Conservation (phyloP, 2,113 vertebrate genomes). For the Albula glossodonta region DNA sequence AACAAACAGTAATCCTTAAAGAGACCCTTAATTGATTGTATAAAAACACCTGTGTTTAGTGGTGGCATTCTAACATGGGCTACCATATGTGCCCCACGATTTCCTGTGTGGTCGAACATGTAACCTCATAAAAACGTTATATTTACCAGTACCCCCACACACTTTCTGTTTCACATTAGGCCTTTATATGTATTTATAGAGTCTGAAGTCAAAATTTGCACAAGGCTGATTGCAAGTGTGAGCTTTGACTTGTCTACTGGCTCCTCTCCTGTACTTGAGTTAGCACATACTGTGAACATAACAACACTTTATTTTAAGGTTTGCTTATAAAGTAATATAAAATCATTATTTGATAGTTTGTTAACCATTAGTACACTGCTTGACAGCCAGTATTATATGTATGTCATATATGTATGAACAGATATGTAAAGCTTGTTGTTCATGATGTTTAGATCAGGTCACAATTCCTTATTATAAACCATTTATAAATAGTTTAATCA, state of each 20-base stretch:
- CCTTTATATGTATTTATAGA: not conserved
- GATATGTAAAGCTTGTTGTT: too few relatives aligned
- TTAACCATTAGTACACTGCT: too few relatives aligned
- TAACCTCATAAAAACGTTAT: not conserved
- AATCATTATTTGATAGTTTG: too few relatives aligned
- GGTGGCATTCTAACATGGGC: not conserved
- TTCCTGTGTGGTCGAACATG: not conserved
- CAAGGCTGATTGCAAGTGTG: not conserved
- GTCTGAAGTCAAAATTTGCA: not conserved
- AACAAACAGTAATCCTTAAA: not conserved
- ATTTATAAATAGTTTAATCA: too few relatives aligned
- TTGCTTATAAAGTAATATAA: too few relatives aligned
- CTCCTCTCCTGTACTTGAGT: not conserved
- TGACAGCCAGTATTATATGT: too few relatives aligned
- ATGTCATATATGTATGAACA: too few relatives aligned
- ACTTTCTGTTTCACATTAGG: not conserved
- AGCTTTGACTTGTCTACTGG: not conserved
- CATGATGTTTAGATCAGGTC: too few relatives aligned
- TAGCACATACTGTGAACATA: not conserved
- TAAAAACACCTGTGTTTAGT: not conserved
- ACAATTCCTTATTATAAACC: too few relatives aligned
- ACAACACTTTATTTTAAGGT: not conserved
- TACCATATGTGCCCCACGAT: not conserved
- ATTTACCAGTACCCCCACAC: not conserved
- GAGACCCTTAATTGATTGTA: not conserved